A percentile compares a stretch with the other conserved stretches of the same genome.
phyloP scores from a whole-genome alignment of 2,888 invertebrate genomes.

The Diloba caeruleocephala region DNA sequence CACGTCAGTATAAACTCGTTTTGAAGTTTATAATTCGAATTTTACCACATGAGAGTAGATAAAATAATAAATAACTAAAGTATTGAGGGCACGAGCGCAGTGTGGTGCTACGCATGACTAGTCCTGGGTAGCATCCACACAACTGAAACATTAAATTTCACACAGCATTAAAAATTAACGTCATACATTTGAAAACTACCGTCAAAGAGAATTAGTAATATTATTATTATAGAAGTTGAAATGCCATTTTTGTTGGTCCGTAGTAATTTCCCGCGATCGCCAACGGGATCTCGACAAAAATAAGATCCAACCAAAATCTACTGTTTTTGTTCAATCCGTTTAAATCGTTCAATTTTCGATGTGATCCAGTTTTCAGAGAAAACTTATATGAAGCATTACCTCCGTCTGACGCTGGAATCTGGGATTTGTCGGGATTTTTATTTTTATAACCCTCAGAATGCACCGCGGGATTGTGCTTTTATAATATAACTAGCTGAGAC shows the following conservation, averaged over 20 bases:
- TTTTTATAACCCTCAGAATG: constrained; percentile 58
- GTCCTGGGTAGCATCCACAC: too few relatives aligned
- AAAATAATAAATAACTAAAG: too few relatives aligned
- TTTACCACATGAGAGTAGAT: too few relatives aligned
- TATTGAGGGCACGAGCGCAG: too few relatives aligned
- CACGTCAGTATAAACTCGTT: too few relatives aligned
- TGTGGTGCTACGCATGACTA: too few relatives aligned
- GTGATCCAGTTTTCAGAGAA: constrained; percentile 49
- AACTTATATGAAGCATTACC: constrained; percentile 62
- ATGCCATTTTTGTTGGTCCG: constrained; percentile 1
- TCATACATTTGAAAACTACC: constrained; percentile 34
- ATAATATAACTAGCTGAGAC: too few relatives aligned
- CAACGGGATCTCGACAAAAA: constrained; percentile 13
- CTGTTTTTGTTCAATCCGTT: constrained; percentile 48
- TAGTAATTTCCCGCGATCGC: constrained; percentile 17
- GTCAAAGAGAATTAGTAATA: too few relatives aligned
- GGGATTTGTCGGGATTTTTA: constrained; percentile 48
- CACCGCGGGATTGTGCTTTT: constrained; percentile 45
- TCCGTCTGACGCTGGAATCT: constrained; percentile 39
- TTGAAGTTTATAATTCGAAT: too few relatives aligned
- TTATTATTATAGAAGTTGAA: constrained; percentile 19
- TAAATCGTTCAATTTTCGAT: constrained; percentile 58
- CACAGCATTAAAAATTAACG: constrained; percentile 32
- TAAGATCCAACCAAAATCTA: constrained; percentile 22
- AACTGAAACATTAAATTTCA: too few relatives aligned